Evolutionary conservation across 1,140 invertebrate species (phyloP).

Genomic region (Caenorhabditis latens): DNA sequence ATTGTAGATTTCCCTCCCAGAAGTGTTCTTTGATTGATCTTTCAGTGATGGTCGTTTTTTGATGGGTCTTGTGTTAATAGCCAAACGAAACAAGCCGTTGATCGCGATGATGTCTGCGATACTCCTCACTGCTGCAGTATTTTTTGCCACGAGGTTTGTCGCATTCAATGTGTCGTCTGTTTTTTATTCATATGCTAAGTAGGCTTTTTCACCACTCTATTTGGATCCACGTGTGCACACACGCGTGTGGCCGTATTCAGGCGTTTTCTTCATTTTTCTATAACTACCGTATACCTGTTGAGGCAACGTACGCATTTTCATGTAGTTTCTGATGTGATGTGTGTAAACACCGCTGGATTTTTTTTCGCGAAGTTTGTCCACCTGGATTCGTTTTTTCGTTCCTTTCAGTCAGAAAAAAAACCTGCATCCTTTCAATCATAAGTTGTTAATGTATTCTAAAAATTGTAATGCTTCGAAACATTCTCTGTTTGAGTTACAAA

Average conservation of each 20-base stretch:
- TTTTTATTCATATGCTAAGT: conserved; percentile 12
- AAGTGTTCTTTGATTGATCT: conserved; percentile 49
- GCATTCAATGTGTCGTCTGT: not conserved
- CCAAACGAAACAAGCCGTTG: conserved; percentile 47
- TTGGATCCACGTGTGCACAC: no score
- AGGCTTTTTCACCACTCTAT: not conserved
- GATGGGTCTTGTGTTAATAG: conserved; percentile 30
- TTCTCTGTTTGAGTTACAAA: no score
- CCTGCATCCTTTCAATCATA: no score
- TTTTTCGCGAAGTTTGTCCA: not conserved
- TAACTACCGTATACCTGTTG: no score
- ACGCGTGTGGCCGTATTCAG: no score
- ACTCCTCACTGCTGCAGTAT: conserved; percentile 1
- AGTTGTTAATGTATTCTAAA: no score
- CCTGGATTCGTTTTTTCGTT: not conserved
- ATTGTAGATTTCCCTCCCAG: not conserved
- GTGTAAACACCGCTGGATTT: not conserved
- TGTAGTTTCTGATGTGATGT: conserved; percentile 11
- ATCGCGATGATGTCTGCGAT: conserved; percentile 53
- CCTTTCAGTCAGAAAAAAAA: no score
- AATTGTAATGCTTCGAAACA: no score
- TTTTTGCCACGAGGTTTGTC: conserved; percentile 39
- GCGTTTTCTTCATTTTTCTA: no score
- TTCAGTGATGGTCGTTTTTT: conserved; percentile 47
- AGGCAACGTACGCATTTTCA: conserved; percentile 13